Base-by-base conservation (phyloP, 2,888 invertebrate genomes). In the Tuberolachnus salignus region DNA sequence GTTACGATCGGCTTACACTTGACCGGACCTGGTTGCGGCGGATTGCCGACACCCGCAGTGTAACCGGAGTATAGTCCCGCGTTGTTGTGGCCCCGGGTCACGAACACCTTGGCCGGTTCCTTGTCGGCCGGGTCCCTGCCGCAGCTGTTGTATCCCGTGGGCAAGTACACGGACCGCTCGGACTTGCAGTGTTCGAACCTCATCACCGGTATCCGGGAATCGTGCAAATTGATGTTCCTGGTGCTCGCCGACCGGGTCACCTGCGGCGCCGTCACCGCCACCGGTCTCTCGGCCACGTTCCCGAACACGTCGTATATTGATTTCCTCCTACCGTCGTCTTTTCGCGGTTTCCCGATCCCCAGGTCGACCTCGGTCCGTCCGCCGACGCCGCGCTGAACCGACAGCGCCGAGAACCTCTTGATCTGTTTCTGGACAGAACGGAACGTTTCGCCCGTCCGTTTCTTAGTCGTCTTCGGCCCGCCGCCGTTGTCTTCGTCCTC, bases 11-110 rank as follows among this genome's bases (percentile, higher is more conserved):
- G 80, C 26, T 80, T 74, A 10, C 71, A 70, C 26, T 67, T 70
- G 34, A 34, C 34, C 4, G 59, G 59, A 23, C 26, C 23, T 13
- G 16, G 3, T 42, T n/a, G 13, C 19, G 16, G 3, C 19, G 10
- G 13, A 8, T 26, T 44, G 13, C 63, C 63, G n/a, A 53, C 59
- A 21, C 75, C 61, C 19, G 72, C 81, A 49, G 88, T 86, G 80
- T 88, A 87, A 1, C 91, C 91, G 4, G 90, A 89, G 83, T 91
- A 91, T 83, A 91, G 87, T 0, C 90, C 91, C 53, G 90, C 89
- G 82, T 90, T 90, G 49, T 86, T 87, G 81, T 88, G 89, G 3
- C 90, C 90, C 83, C 89, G 90, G 51, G 90, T 87, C 55, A 90
- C 85, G 84, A 91, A 91, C 70, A 86, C 84, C 63, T 83, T 83